These are phyloP conservation scores for Aplysia californica DNA, from an alignment of 1,140 invertebrate species.

Conservation along the genomic window DNA sequence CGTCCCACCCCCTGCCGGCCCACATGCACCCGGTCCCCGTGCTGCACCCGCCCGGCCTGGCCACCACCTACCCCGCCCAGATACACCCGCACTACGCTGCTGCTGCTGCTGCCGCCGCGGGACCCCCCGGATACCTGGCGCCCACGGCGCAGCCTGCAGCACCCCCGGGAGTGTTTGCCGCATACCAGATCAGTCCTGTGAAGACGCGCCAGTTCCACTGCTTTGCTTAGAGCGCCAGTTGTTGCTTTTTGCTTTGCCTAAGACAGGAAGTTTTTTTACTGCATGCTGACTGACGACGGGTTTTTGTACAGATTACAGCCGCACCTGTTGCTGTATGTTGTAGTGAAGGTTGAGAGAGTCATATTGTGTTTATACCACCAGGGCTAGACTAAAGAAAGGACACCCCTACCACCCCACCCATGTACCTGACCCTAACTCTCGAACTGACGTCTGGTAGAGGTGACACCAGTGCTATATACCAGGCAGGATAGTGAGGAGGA, in stretches of 20 bases:
- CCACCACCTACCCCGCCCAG: constrained; percentile 58
- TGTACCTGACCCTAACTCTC: no score
- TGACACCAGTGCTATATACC: no score
- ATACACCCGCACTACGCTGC: constrained; percentile 65
- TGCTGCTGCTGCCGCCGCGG: constrained; percentile 38
- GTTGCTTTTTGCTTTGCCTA: neutral
- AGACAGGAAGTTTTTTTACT: neutral
- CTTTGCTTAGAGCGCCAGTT: constrained; percentile 43
- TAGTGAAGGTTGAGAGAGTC: neutral
- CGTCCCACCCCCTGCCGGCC: constrained; percentile 85
- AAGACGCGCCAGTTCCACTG: constrained; percentile 63
- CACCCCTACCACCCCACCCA: no score
- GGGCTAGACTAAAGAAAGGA: no score
- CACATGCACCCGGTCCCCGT: constrained; percentile 80
- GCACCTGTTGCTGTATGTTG: neutral
- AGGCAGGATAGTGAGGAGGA: no score
- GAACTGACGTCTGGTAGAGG: no score
- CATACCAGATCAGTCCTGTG: constrained; percentile 63
- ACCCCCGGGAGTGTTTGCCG: constrained; percentile 53
- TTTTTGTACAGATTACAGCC: neutral
- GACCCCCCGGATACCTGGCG: constrained; percentile 33
- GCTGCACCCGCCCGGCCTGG: constrained; percentile 69
- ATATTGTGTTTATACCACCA: neutral
- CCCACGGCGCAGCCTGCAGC: constrained; percentile 38
- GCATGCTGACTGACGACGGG: neutral